Conservation (phyloP, 2,113 vertebrate genomes). For the Rhinogobius similis region DNA sequence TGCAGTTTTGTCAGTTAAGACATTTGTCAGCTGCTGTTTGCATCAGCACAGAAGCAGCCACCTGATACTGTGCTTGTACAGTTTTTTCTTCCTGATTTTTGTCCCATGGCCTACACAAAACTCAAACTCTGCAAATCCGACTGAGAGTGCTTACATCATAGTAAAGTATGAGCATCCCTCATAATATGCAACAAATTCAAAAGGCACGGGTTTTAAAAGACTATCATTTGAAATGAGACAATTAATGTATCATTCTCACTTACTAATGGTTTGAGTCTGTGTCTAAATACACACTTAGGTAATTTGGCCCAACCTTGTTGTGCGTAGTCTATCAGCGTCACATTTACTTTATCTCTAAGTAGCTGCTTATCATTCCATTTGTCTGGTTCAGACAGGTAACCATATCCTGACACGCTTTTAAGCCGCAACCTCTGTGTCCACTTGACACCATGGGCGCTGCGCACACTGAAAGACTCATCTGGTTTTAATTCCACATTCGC, state of each 20-base stretch:
- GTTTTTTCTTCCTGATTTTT: slow-evolving; percentile 25
- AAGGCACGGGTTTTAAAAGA: slow-evolving; percentile 29
- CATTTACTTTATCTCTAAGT: slow-evolving; percentile 35
- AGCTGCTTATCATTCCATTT: slow-evolving; percentile 59
- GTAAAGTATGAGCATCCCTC: slow-evolving; percentile 32
- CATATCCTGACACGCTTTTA: slow-evolving; percentile 61
- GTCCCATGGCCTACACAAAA: slow-evolving; percentile 37
- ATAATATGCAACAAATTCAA: slow-evolving; percentile 30
- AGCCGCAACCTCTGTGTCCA: slow-evolving; percentile 63
- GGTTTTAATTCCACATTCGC: slow-evolving; percentile 63
- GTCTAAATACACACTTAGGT: slow-evolving; percentile 7
- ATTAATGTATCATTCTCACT: not conserved
- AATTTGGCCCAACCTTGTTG: not conserved
- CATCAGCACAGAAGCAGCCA: slow-evolving; percentile 61
- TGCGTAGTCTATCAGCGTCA: slow-evolving; percentile 12
- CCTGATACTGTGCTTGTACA: slow-evolving; percentile 52
- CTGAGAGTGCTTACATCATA: slow-evolving; percentile 46
- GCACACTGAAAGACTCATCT: slow-evolving; percentile 47
- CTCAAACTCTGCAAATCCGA: slow-evolving; percentile 30
- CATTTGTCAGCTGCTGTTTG: slow-evolving; percentile 48
- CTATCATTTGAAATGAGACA: slow-evolving; percentile 1
- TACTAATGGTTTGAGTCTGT: not conserved
- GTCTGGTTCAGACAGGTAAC: slow-evolving; percentile 69
- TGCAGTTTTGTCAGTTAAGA: slow-evolving; percentile 49
- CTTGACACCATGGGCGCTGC: slow-evolving; percentile 70